Base-by-base conservation (phyloP, 2,797 vertebrate genomes). In the Bradypus variegatus region DNA sequence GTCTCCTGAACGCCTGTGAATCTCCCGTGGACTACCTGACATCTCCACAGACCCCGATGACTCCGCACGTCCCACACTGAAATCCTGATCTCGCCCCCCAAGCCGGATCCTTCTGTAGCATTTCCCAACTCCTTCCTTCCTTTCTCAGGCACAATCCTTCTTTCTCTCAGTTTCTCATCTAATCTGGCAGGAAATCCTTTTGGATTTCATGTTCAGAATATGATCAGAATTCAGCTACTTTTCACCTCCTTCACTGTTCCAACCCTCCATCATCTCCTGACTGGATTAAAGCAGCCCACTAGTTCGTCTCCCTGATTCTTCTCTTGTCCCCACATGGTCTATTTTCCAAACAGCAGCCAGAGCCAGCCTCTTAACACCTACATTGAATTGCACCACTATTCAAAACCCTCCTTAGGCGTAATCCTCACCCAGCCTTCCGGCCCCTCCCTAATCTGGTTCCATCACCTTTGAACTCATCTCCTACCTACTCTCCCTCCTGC, bases 1-100 rank as follows among this genome's bases (percentile, higher is more conserved):
- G 3, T 60, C 55, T 67, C 78, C 86, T 38, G 48, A 60, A 64
- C 1, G 8, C 38, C 19, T 3, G 65, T 14, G 10, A 5, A 1
- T 69, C 12, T 58, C 41, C 73, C 0, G 0, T 4, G 5, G 6
- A 18, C 31, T 13, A n/a, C 29, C 2, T 7, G 58, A 8, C 11
- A 5, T 27, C 23, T 45, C 45, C 18, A 0, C 38, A 45, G 41
- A 45, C 41, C 41, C 41, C 41, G 41, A 45, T 45, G 21, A 12
- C 81, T 36, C 76, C 8, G 41, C 6, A 2, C 8, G 36, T 19
- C 50, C 36, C 21, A 55, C 64, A 13, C 3, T 31, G 29, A 76
- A 10, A 79, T 86, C 84, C 67, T 3, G 12, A 41, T 14, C 60
- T 19, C 27, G 21, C 50, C 50, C 67, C 82, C 50, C 31, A 23